Conservation (phyloP, 1,140 invertebrate species). For the Gonatopus flavifemur region DNA sequence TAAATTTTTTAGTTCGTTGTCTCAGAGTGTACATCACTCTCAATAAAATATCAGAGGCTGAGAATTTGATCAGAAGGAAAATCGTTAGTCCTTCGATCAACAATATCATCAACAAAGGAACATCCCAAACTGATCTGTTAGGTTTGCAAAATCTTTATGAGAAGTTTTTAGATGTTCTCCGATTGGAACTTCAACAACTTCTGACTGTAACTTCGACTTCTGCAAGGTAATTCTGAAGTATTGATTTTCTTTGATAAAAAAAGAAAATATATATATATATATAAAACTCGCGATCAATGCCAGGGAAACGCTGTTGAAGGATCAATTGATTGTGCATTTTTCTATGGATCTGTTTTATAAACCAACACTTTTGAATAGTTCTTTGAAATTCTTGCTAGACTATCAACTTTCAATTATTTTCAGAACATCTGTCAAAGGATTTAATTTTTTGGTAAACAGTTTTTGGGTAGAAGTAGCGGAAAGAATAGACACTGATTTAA, state of each 20-base stretch:
- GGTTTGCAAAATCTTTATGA: constrained; percentile 75
- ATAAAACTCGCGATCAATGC: no score
- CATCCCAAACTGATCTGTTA: constrained; percentile 69
- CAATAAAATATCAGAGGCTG: constrained; percentile 70
- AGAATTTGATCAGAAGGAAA: constrained; percentile 70
- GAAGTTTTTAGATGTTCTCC: constrained; percentile 73
- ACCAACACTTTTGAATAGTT: no score
- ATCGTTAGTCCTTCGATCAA: constrained; percentile 73
- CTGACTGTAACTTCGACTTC: constrained; percentile 64
- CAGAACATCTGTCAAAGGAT: constrained; percentile 66
- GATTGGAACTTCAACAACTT: constrained; percentile 65
- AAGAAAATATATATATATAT: neutral
- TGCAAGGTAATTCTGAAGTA: constrained; percentile 60
- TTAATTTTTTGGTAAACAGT: constrained; percentile 85
- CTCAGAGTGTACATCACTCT: constrained; percentile 69
- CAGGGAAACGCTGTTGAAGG: no score
- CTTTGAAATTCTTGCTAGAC: no score
- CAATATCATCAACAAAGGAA: constrained; percentile 73
- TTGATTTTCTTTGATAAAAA: neutral
- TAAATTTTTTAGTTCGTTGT: constrained; percentile 62
- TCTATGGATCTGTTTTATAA: no score
- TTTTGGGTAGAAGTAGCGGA: constrained; percentile 86
- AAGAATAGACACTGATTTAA: constrained; percentile 73
- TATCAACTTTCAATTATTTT: constrained; percentile 19
- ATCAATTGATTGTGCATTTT: no score